Base-by-base conservation (phyloP, 2,797 vertebrate species). In the Schizothorax lantsangensis region DNA sequence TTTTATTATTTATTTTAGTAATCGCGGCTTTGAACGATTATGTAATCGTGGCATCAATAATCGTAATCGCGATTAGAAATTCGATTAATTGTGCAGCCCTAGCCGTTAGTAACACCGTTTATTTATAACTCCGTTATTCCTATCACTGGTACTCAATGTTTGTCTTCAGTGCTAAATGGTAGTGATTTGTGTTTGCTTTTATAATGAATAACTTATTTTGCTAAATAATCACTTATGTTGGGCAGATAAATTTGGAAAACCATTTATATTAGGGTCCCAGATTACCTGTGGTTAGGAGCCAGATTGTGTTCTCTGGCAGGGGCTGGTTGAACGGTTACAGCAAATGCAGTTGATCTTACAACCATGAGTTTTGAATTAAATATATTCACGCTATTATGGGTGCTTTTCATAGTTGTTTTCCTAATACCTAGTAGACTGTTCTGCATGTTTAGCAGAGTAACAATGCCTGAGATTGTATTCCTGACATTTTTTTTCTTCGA, bases 141-240 rank as follows among this genome's bases (percentile, higher is more conserved):
- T 30, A 30, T 30, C 30, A 30, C 30, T 30, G 30, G 30, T 30
- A 30, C 30, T 30, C 30, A 30, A 30, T 6, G 12, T 62, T 83
- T 49, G 36, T 49, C 38, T 47, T 64, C 12, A 74, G 9, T 66
- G 26, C 7, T 84, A 77, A 84, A 66, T 84, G 43, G 6, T 52
- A 38, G 26, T 49, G 15, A 52, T 84, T 49, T 66, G 59, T 52
- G 43, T 84, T 64, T 52, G 5, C 8, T 75, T 45, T 36, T 54
- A 38, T 47, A 84, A 38, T 45, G 21, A 64, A 12, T 66, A 2
- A 9, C 36, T 38, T 38, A 49, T 49, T 66, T 33, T 49, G 8
- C 30, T 30, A 8, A 71, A 38, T 54, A 84, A 73, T 59, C 71
- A 30, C 23, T 82, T 11, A 59, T 19, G 15, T 57, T 19, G 33